phyloP scores from a whole-genome alignment of 2,888 invertebrate species.

The Bembecia ichneumoniformis region DNA sequence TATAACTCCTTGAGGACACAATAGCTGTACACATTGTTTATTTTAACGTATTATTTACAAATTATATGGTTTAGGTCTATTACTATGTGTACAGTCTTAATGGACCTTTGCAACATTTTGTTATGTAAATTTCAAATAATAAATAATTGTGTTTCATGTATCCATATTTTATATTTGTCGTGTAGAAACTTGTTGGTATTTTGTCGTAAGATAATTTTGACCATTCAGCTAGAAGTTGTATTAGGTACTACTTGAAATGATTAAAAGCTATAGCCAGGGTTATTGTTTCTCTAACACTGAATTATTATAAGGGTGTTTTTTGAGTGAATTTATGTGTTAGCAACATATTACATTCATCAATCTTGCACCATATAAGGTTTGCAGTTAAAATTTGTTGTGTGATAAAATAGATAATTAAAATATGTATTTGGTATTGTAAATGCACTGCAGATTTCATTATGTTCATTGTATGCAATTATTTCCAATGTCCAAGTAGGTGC shows the following conservation, averaged over 20 bases:
- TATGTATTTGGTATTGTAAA: neutral
- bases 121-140: neutral
- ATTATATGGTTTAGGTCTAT: constrained; percentile 3
- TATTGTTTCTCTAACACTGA: constrained; percentile 30
- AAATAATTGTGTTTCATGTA: neutral
- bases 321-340: constrained; percentile 37
- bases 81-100: constrained; percentile 34
- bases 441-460: constrained; percentile 13
- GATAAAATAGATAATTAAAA: constrained; percentile 9
- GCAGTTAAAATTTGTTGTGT: constrained; percentile 43
- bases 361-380: constrained; percentile 45
- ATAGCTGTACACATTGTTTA: too few relatives aligned
- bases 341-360: constrained; percentile 21
- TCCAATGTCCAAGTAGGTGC: constrained; percentile 61
- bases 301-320: constrained; percentile 37
- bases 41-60: too few relatives aligned
- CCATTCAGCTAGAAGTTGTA: constrained; percentile 38
- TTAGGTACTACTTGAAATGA: constrained; percentile 10
- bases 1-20: too few relatives aligned
- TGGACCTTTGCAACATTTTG: too few relatives aligned
- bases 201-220: constrained; percentile 24
- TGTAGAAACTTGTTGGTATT: constrained; percentile 13
- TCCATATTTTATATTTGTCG: constrained; percentile 10
- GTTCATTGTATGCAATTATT: constrained; percentile 56
- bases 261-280: constrained; percentile 25